phyloP scores from a whole-genome alignment of 2,113 vertebrate species.

The Varanus salvator region DNA sequence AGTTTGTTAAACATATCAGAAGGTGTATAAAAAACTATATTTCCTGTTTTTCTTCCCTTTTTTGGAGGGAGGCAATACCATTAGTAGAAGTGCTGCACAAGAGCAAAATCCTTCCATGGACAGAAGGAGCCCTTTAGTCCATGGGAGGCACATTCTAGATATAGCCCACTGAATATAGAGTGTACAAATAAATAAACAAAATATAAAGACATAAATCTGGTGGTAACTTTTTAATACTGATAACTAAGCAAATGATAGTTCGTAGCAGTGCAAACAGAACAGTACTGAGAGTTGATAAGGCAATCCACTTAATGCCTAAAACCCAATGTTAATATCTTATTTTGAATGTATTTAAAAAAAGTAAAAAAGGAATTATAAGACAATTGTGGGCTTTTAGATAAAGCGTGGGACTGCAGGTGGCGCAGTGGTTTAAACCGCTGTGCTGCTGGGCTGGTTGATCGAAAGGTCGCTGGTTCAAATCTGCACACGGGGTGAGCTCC shows the following conservation, averaged over 20 bases:
- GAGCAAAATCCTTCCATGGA: neutral
- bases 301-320: neutral
- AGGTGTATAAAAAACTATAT: too few relatives aligned
- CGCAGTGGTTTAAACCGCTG: too few relatives aligned
- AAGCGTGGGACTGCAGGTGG: too few relatives aligned
- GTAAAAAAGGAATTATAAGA: neutral
- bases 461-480: too few relatives aligned
- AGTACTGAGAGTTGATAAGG: neutral
- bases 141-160: neutral
- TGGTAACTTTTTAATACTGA: neutral
- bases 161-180: neutral
- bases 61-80: too few relatives aligned
- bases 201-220: neutral
- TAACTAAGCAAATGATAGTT: neutral
- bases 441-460: too few relatives aligned
- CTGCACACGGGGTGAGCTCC: too few relatives aligned
- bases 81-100: neutral
- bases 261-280: neutral
- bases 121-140: neutral
- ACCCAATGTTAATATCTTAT: neutral
- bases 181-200: neutral
- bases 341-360: neutral
- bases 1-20: too few relatives aligned
- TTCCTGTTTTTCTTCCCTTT: too few relatives aligned
- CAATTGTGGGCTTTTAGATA: neutral